Percentiles rank a stretch among this genome's conserved stretches.
phyloP scores from a whole-genome alignment of 2,888 invertebrate genomes.

The Epistrophe eligans region DNA sequence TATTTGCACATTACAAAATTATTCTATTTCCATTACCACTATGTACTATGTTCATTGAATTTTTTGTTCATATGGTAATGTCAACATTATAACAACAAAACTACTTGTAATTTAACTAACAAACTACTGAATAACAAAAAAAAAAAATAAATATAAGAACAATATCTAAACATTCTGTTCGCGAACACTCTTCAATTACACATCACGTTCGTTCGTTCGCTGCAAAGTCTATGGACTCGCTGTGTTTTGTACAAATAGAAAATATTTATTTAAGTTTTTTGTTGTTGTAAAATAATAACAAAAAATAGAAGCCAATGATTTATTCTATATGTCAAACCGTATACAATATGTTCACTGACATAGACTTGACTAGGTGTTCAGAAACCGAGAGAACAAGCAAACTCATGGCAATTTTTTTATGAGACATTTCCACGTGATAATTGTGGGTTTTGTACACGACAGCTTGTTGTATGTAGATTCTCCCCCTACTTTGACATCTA shows the following conservation, averaged over 20 bases:
- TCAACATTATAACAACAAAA: slow-evolving; percentile 17
- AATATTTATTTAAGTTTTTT: slow-evolving; percentile 47
- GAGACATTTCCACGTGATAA: slow-evolving; percentile 7
- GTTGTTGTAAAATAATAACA: background rate
- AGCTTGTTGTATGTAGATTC: background rate
- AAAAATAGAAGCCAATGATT: slow-evolving; percentile 9
- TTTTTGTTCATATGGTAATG: slow-evolving; percentile 29
- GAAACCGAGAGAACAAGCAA: background rate
- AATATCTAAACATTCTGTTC: slow-evolving; percentile 42
- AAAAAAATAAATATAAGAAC: too few relatives aligned
- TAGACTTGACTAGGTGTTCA: slow-evolving; percentile 19
- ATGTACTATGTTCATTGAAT: slow-evolving; percentile 24
- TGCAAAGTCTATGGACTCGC: slow-evolving; percentile 35
- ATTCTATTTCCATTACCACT: background rate
- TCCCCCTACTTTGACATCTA: slow-evolving; percentile 37
- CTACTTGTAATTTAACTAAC: slow-evolving; percentile 20
- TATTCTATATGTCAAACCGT: background rate
- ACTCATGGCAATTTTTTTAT: slow-evolving; percentile 1
- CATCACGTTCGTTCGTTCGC: slow-evolving; percentile 8
- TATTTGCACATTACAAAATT: slow-evolving; percentile 58
- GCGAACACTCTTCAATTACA: slow-evolving; percentile 48
- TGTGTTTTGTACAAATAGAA: slow-evolving; percentile 45
- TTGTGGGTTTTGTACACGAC: background rate
- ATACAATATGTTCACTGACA: slow-evolving; percentile 15
- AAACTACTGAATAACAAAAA: slow-evolving; percentile 4